Evolutionary conservation across 2,888 invertebrate species (phyloP), one percentile per base, ranked within the genome.

Genomic region (Amphimallon solstitiale): DNA sequence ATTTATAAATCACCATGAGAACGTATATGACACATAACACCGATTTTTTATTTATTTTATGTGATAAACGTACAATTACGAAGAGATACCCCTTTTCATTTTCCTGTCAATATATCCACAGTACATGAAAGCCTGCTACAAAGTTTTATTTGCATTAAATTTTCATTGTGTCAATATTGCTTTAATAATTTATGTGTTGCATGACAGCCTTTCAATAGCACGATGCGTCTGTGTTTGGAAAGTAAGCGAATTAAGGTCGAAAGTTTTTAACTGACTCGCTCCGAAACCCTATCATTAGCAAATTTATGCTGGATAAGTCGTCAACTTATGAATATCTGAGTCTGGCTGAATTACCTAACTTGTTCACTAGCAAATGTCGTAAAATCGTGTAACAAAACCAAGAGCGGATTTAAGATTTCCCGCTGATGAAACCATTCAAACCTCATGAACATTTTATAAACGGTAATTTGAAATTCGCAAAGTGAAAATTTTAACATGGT

Each of bases 61-160:
- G n/a, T n/a, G n/a, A n/a, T n/a, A n/a, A n/a, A n/a, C n/a, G n/a
- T n/a, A n/a, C n/a, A 23, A 23, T 23, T 23, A 23, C 5, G 23
- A 23, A 23, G 23, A 23, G 3, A 23, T 4, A 23, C n/a, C 5
- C 23, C 5, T 35, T 52, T 15, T 29, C 6, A 5, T 29, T 29
- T 12, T 9, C 1, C 5, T 17, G 12, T 29, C 34, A 7, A 37
- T 17, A 51, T 51, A 19, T 51, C 9, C 14, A 51, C 29, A 51
- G 23, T 14, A 4, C 14, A 7, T 51, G 5, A 15, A 14, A 14
- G 10, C 6, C 14, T 15, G 21, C n/a, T 38, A 17, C n/a, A n/a
- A 17, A 54, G 52, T 54, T 54, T 15, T 54, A 37, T 54, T 54
- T 54, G 38, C 12, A 38, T 54, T 54, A 54, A 54, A 54, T 54